Evolutionary conservation across 2,797 vertebrate genomes (phyloP), one percentile per base, ranked within the genome.

Genomic region (Hippoglossus hippoglossus): DNA sequence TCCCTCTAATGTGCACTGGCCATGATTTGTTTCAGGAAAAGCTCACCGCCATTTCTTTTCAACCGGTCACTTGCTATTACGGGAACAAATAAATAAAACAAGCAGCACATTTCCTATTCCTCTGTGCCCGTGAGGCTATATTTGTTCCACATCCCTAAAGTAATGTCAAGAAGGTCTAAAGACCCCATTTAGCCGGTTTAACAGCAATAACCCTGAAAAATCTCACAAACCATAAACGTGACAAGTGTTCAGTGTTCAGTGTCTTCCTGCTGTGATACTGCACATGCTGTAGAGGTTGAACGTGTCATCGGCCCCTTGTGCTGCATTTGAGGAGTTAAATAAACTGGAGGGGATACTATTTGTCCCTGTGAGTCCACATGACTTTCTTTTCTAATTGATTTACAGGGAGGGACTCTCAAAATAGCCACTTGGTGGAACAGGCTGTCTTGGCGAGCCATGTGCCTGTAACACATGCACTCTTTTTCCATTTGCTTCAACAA

Each of bases 11-110:
- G 83, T 61, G 60, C 41, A 13, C 71, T 47, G 75, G 62, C 41
- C 62, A 52, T 78, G 67, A 82, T 83, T 88, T 85, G 82, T 91
- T 90, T 89, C 86, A 88, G 87, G 90, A 86, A 89, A 86, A 88
- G 69, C 49, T 26, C 83, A 77, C 22, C 66, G 83, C 73, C 75
- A 81, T 85, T 87, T 81, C 82, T 87, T 83, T 86, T 69, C 73
- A 75, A 63, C 63, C 56, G 56, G 50, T 81, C 85, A 73, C 71
- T 76, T 60, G 68, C 88, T 85, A 68, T 92, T 91, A 91, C 88
- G 25, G 90, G 85, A 93, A 92, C 75, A 81, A 63, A 76, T 44
- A 44, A 82, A 80, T 76, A 73, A 89, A 90, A 84, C 82, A 83
- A 87, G 89, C 82, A 91, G 73, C 67, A 76, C 82, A 75, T 81